Evolutionary conservation across 2,113 vertebrate species (phyloP).

Genomic region (Lepus europaeus): DNA sequence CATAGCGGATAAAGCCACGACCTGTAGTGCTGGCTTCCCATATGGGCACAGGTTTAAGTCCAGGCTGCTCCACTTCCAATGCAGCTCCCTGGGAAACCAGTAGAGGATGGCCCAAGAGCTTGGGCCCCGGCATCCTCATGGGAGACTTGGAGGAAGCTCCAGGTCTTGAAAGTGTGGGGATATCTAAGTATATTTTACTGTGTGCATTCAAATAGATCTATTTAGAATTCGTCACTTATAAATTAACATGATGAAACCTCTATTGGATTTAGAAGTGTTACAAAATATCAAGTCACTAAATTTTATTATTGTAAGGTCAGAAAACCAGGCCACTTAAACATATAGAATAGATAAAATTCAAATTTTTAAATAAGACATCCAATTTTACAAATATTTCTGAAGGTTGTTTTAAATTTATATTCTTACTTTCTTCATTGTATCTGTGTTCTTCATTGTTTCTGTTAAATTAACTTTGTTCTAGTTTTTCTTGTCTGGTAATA

Average conservation of each 20-base stretch:
- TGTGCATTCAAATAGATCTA: not conserved
- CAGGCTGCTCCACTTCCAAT: too few species aligned
- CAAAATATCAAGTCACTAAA: not conserved
- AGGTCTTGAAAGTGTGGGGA: not conserved
- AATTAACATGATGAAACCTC: not conserved
- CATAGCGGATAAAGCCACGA: too few species aligned
- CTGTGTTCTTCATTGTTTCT: not conserved
- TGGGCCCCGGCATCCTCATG: too few species aligned
- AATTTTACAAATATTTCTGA: not conserved
- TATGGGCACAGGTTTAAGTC: too few species aligned
- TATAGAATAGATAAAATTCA: not conserved
- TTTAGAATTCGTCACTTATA: not conserved
- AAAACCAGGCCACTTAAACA: not conserved
- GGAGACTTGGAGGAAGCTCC: too few species aligned
- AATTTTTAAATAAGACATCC: not conserved
- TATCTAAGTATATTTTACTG: not conserved
- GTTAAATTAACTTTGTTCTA: not conserved
- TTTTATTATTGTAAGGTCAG: not conserved
- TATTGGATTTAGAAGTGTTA: not conserved
- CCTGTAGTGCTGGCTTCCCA: too few species aligned
- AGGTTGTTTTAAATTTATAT: not conserved
- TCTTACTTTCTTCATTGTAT: not conserved
- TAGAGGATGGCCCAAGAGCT: too few species aligned
- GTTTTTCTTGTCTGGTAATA: not conserved
- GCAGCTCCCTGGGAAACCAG: too few species aligned